These are phyloP conservation scores for Parnassius glacialis DNA, from an alignment of 2,888 invertebrate species.

Conservation along the genomic window DNA sequence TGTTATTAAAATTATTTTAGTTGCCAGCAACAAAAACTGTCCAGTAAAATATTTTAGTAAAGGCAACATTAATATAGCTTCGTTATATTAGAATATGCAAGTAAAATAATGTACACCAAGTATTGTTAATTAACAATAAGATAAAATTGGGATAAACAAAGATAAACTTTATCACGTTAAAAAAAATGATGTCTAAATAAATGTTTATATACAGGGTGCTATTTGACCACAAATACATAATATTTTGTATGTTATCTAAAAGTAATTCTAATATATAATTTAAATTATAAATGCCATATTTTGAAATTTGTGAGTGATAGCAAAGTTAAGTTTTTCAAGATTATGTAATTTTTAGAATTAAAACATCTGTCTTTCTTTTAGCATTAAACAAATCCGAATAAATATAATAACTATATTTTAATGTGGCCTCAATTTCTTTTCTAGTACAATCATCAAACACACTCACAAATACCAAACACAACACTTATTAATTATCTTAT, in stretches of 20 bases:
- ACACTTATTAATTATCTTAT: neutral
- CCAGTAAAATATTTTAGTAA: neutral
- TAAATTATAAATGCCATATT: neutral
- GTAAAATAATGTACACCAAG: too few species aligned
- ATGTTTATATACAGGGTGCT: constrained; percentile 6
- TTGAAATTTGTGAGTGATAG: constrained; percentile 5
- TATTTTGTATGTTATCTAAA: neutral
- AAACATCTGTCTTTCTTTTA: neutral
- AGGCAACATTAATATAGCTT: neutral
- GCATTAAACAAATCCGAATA: too few species aligned
- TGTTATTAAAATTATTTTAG: neutral
- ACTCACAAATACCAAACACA: neutral
- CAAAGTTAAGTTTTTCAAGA: too few species aligned
- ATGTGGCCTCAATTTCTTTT: too few species aligned
- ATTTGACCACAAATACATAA: constrained; percentile 20
- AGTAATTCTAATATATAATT: constrained; percentile 1
- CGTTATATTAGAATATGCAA: neutral
- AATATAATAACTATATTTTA: too few species aligned
- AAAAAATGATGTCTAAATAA: neutral
- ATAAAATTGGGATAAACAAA: neutral
- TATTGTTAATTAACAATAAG: neutral
- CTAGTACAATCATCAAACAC: neutral
- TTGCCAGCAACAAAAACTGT: neutral
- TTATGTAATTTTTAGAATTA: too few species aligned
- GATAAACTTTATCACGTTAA: neutral